These are phyloP conservation scores for Pollicipes pollicipes DNA, from an alignment of 1,140 invertebrate genomes.

Conservation along the genomic window DNA sequence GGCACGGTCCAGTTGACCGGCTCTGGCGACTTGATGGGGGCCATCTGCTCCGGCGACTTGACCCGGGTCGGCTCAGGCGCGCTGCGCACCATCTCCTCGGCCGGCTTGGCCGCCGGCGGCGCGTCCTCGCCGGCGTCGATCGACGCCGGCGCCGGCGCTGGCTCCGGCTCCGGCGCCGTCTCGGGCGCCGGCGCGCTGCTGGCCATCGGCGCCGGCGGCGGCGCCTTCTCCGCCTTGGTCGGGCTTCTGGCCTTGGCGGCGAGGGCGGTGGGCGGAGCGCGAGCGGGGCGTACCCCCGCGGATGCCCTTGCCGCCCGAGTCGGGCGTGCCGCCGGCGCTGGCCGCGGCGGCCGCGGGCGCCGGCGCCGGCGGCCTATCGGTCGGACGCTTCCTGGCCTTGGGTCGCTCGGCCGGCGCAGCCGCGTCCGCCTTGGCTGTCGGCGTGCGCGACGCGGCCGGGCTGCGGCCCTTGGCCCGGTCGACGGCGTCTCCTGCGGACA, in stretches of 20 bases:
- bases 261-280: not conserved
- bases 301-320: not conserved
- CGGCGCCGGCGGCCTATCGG: not conserved
- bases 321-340: not conserved
- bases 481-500: not conserved
- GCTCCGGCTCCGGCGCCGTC: constrained; percentile 11
- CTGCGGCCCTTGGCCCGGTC: not conserved
- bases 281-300: not conserved
- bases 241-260: not conserved
- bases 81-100: constrained; percentile 49
- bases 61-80: constrained; percentile 76
- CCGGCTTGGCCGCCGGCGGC: constrained; percentile 22
- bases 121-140: constrained; percentile 28
- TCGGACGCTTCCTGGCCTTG: not conserved
- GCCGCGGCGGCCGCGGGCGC: too few species aligned
- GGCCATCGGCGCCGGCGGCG: not conserved
- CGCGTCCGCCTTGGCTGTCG: not conserved
- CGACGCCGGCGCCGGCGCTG: constrained; percentile 11
- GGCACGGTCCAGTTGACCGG: constrained; percentile 81
- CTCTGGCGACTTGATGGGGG: constrained; percentile 20
- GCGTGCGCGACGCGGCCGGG: not conserved
- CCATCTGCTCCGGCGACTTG: constrained; percentile 66
- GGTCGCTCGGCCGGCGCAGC: too few species aligned
- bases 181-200: constrained; percentile 5
- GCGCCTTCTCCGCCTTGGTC: not conserved